Evolutionary conservation across 1,140 invertebrate genomes (phyloP).

Genomic region (Trichonephila clavata): DNA sequence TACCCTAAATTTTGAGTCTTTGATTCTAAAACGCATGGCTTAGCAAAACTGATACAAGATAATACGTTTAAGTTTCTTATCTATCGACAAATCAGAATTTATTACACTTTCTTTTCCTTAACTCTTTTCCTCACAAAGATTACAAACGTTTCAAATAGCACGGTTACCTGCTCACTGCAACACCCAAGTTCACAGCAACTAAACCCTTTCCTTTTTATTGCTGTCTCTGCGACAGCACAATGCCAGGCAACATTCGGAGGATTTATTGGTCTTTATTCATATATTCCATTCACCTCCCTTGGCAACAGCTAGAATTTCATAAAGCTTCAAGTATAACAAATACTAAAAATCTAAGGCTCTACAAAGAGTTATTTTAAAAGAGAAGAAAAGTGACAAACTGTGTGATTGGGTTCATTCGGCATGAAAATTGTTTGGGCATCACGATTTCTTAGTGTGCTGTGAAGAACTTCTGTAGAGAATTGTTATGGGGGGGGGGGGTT

Average conservation of each 20-base stretch:
- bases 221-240: not conserved
- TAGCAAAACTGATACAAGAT: no score
- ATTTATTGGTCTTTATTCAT: not conserved
- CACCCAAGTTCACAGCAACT: not conserved
- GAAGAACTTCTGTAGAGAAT: slow-evolving; percentile 6
- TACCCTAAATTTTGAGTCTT: no score
- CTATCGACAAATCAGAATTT: not conserved
- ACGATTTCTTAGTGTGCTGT: not conserved
- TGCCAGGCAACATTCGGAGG: not conserved
- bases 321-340: not conserved
- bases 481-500: not conserved
- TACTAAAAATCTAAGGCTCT: not conserved
- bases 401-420: not conserved
- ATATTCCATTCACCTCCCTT: not conserved
- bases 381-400: slow-evolving; percentile 13
- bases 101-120: not conserved
- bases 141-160: not conserved
- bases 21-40: no score
- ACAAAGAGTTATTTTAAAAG: not conserved
- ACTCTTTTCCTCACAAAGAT: not conserved
- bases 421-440: not conserved
- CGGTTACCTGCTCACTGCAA: not conserved
- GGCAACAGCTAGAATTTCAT: not conserved
- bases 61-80: not conserved
- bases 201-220: slow-evolving; percentile 1